phyloP scores from a whole-genome alignment of 2,113 vertebrate genomes.

The Leuciscus idus region DNA sequence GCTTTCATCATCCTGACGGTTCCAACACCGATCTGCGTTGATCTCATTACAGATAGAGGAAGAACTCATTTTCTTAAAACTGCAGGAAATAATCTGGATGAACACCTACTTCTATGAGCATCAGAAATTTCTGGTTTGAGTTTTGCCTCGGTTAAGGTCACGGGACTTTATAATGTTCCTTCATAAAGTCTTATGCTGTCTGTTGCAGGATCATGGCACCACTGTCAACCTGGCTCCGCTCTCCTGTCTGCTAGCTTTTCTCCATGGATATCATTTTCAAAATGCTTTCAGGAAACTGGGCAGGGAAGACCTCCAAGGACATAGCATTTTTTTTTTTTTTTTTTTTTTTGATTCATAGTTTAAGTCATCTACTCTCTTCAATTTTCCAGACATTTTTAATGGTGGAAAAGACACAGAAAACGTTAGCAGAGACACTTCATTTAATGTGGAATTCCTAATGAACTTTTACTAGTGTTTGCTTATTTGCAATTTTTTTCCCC shows the following conservation, averaged over 20 bases:
- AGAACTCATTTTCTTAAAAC: neutral
- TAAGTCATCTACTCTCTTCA: neutral
- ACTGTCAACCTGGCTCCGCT: conserved; percentile 16
- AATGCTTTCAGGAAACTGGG: conserved; percentile 7
- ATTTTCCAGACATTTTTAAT: conserved; percentile 23
- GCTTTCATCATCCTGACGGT: neutral
- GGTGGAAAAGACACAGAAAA: neutral
- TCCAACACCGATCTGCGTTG: neutral
- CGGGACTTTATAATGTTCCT: neutral
- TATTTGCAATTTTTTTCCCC: neutral
- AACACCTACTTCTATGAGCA: neutral
- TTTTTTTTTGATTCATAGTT: neutral
- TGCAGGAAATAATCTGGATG: neutral
- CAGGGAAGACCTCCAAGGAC: conserved; percentile 33
- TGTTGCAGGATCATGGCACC: neutral
- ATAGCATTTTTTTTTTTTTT: conserved; percentile 6
- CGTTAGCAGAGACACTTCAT: neutral
- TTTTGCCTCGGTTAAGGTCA: neutral
- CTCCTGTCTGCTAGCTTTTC: conserved; percentile 31
- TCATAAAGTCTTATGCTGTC: neutral
- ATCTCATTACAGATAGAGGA: neutral
- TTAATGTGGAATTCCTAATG: neutral
- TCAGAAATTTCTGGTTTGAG: neutral
- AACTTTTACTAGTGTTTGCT: neutral
- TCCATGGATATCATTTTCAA: conserved; percentile 6